Evolutionary conservation across 2,888 invertebrate genomes (phyloP).

Genomic region (Macroteleia sp.): DNA sequence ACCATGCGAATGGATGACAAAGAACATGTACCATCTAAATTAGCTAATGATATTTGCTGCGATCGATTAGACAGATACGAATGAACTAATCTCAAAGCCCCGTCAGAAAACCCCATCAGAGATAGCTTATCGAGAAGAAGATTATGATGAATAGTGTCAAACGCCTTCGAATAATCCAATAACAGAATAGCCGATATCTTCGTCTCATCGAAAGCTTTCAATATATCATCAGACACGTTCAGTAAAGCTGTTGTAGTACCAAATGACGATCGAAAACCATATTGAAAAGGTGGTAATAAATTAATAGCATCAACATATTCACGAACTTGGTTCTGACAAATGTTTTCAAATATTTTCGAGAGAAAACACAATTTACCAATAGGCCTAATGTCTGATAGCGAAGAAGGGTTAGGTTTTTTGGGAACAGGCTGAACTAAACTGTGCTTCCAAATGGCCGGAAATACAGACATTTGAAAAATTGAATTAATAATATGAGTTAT

Average conservation of each 20-base stretch:
- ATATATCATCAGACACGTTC: too few species aligned
- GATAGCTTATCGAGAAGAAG: neutral
- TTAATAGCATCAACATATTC: too few species aligned
- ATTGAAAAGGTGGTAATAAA: too few species aligned
- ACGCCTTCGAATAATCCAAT: neutral
- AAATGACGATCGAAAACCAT: too few species aligned
- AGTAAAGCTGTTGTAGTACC: too few species aligned
- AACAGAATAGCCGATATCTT: neutral
- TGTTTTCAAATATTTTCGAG: conserved; percentile 8
- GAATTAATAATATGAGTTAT: neutral
- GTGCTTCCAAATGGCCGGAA: conserved; percentile 2
- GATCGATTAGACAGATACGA: neutral
- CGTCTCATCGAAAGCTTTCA: too few species aligned
- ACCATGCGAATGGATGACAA: too few species aligned
- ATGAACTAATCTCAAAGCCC: neutral
- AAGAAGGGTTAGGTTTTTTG: neutral
- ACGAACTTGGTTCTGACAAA: neutral
- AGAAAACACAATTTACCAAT: conserved; percentile 2
- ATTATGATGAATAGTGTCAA: neutral
- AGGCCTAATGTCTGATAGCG: neutral
- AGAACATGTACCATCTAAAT: neutral
- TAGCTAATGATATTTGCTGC: neutral
- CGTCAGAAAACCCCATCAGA: neutral
- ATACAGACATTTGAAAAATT: neutral
- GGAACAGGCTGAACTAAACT: neutral